These are phyloP conservation scores for Microctenopoma steveboyesi DNA, from an alignment of 2,797 vertebrate species.

Conservation along the genomic window DNA sequence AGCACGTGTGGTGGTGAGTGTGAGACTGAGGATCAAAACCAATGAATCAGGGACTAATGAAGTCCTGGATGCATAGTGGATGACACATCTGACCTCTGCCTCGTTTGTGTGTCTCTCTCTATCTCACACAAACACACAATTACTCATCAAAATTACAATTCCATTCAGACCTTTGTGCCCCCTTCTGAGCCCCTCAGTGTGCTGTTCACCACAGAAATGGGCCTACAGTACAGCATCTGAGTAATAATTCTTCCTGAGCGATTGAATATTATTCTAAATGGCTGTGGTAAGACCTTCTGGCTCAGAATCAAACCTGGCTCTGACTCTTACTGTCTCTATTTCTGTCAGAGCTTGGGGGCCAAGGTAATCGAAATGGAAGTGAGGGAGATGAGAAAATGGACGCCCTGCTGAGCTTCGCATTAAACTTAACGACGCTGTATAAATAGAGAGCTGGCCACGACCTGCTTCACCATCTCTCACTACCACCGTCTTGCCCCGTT, in stretches of 20 bases:
- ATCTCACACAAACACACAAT: constrained; percentile 26
- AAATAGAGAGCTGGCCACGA: constrained; percentile 60
- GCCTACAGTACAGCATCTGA: constrained; percentile 13
- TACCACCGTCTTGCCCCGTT: constrained; percentile 26
- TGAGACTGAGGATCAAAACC: constrained; percentile 46
- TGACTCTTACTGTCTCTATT: constrained; percentile 48
- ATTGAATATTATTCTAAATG: constrained; percentile 56
- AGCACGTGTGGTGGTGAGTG: constrained; percentile 21
- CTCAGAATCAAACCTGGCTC: constrained; percentile 40
- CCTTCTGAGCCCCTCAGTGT: constrained; percentile 23
- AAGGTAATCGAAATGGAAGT: constrained; percentile 62
- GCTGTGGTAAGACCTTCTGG: constrained; percentile 42
- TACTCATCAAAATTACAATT: constrained; percentile 49
- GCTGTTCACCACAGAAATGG: constrained; percentile 39
- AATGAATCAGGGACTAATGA: constrained; percentile 69
- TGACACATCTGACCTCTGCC: constrained; percentile 60
- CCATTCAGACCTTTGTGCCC: constrained; percentile 47
- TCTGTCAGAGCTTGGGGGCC: constrained; percentile 49
- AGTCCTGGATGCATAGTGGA: constrained; percentile 40
- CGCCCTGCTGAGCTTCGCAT: constrained; percentile 56
- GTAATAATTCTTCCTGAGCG: constrained; percentile 48
- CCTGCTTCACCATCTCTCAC: constrained; percentile 33
- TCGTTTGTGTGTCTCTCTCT: constrained; percentile 51
- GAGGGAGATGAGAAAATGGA: constrained; percentile 61
- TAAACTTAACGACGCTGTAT: constrained; percentile 70